Percentiles rank a stretch among this genome's conserved stretches.
phyloP scores from a whole-genome alignment of 2,113 vertebrate genomes.

The Otolemur garnettii region DNA sequence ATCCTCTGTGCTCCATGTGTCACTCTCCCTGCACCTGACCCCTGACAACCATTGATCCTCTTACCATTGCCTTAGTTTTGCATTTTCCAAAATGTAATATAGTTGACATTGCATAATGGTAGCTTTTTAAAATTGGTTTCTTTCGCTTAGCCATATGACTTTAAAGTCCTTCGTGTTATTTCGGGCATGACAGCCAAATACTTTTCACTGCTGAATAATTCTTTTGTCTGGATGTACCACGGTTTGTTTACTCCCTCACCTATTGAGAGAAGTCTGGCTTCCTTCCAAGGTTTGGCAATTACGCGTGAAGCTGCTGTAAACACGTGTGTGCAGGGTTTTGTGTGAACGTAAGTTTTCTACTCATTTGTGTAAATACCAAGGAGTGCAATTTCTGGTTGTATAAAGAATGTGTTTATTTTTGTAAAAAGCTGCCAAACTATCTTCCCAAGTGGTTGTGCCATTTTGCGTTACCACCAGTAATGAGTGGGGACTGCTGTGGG shows the following conservation, averaged over 20 bases:
- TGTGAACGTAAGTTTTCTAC: not conserved
- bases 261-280: not conserved
- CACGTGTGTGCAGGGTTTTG: not conserved
- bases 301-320: not conserved
- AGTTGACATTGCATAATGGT: not conserved
- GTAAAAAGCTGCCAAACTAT: not conserved
- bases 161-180: not conserved
- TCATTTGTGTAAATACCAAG: not conserved
- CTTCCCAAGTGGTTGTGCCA: not conserved
- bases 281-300: not conserved
- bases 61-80: not conserved
- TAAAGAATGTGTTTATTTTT: not conserved
- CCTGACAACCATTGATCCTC: not conserved
- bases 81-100: not conserved
- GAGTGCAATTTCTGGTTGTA: not conserved
- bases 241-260: not conserved
- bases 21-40: not conserved
- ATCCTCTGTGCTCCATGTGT: no score
- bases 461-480: not conserved
- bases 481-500: not conserved
- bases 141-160: not conserved
- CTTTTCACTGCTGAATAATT: not conserved
- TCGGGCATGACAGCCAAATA: not conserved
- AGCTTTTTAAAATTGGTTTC: not conserved
- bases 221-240: not conserved